phyloP scores from a whole-genome alignment of 2,888 invertebrate genomes.

The Cephus spinipes region DNA sequence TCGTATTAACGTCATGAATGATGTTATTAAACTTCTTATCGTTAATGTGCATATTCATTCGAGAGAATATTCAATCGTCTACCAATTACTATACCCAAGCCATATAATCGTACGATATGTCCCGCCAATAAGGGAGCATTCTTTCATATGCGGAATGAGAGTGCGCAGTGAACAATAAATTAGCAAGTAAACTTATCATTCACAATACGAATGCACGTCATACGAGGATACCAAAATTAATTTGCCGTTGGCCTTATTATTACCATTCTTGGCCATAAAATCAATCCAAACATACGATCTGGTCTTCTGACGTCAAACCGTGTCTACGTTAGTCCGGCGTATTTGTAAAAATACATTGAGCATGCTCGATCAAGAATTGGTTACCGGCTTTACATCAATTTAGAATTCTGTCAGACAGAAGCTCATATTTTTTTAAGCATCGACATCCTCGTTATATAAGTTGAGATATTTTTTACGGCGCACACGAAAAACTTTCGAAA shows the following conservation, averaged over 20 bases:
- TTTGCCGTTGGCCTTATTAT: background rate
- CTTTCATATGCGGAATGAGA: background rate
- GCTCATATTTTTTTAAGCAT: background rate
- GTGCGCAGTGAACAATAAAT: background rate
- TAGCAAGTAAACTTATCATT: background rate
- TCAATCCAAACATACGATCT: background rate
- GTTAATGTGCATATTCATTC: background rate
- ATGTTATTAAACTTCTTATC: background rate
- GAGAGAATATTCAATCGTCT: background rate
- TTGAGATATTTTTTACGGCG: background rate
- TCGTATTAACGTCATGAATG: background rate
- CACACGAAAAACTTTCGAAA: background rate
- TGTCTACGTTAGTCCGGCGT: background rate
- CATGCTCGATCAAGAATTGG: background rate
- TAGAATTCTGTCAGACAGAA: background rate
- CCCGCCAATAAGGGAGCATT: background rate
- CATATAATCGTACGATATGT: background rate
- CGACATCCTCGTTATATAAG: background rate
- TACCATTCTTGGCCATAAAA: background rate
- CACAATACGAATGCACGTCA: background rate
- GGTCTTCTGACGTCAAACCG: background rate
- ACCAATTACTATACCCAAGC: background rate
- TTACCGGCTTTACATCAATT: background rate
- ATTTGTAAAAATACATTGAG: background rate
- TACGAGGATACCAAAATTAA: background rate